Evolutionary conservation across 2,888 invertebrate genomes (phyloP).

Genomic region (Drosophila pseudotalamancana): DNA sequence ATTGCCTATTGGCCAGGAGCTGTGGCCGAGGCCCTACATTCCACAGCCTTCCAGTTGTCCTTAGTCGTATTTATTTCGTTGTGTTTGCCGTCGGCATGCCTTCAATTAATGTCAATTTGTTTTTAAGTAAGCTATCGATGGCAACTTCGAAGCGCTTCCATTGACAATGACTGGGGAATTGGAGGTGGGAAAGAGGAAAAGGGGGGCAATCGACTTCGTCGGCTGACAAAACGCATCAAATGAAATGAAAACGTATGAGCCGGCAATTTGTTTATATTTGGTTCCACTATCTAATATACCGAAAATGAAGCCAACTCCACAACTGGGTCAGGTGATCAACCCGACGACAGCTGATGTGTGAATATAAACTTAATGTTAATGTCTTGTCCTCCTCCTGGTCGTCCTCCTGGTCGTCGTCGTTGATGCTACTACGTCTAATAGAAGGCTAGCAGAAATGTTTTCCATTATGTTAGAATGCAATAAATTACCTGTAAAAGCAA

Average conservation of each 20-base stretch:
- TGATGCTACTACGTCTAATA: constrained; percentile 45
- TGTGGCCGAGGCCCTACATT: constrained; percentile 42
- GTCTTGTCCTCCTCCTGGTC: constrained; percentile 36
- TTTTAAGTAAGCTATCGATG: constrained; percentile 80
- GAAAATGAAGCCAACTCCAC: constrained; percentile 17
- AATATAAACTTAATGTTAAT: constrained; percentile 80
- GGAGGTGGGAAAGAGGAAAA: not conserved
- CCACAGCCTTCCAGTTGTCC: constrained; percentile 60
- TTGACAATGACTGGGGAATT: not conserved
- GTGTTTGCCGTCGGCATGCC: constrained; percentile 79
- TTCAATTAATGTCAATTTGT: constrained; percentile 83
- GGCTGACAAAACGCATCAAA: constrained; percentile 61
- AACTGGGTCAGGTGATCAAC: constrained; percentile 69
- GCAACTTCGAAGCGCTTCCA: constrained; percentile 30
- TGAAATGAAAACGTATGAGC: constrained; percentile 73
- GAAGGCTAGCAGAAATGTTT: constrained; percentile 77
- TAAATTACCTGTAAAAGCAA: constrained; percentile 81
- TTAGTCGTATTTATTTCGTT: constrained; percentile 78
- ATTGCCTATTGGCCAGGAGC: constrained; percentile 14
- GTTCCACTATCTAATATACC: constrained; percentile 58
- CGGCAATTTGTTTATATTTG: constrained; percentile 75
- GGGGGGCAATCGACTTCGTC: not conserved
- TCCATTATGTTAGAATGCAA: constrained; percentile 81
- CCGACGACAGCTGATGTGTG: constrained; percentile 73
- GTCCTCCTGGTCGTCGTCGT: constrained; percentile 24